Conservation (phyloP, 2,797 vertebrate genomes). For the Buphagus erythrorhynchus region DNA sequence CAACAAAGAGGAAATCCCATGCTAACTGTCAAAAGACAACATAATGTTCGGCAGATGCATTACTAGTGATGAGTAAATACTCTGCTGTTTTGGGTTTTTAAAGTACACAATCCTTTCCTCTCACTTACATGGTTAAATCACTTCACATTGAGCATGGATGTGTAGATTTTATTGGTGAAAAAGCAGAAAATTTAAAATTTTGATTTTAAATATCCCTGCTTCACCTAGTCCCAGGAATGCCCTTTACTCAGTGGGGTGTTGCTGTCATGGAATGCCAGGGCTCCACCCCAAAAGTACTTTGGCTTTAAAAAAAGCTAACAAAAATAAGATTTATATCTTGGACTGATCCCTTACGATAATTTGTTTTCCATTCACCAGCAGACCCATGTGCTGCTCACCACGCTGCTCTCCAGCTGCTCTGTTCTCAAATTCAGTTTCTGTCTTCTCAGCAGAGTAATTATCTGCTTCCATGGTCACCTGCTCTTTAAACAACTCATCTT, state of each 20-base stretch:
- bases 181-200: not conserved
- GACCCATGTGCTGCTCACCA: not conserved
- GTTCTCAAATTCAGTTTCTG: not conserved
- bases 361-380: not conserved
- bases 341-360: not conserved
- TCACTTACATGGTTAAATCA: not conserved
- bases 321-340: not conserved
- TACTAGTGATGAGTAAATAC: constrained; percentile 33
- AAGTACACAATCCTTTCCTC: not conserved
- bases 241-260: not conserved
- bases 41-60: not conserved
- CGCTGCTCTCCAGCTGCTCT: not conserved
- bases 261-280: not conserved
- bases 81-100: not conserved
- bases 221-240: not conserved
- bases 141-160: not conserved
- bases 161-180: not conserved
- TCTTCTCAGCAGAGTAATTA: not conserved
- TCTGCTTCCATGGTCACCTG: not conserved
- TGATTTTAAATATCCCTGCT: not conserved
- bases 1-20: constrained; percentile 5
- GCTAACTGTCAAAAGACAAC: constrained; percentile 13
- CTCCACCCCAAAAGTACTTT: not conserved
- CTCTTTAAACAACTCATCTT: not conserved
- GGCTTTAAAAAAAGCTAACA: not conserved